Base-by-base conservation (phyloP, 2,888 invertebrate species). In the Drosophila anomalipes region DNA sequence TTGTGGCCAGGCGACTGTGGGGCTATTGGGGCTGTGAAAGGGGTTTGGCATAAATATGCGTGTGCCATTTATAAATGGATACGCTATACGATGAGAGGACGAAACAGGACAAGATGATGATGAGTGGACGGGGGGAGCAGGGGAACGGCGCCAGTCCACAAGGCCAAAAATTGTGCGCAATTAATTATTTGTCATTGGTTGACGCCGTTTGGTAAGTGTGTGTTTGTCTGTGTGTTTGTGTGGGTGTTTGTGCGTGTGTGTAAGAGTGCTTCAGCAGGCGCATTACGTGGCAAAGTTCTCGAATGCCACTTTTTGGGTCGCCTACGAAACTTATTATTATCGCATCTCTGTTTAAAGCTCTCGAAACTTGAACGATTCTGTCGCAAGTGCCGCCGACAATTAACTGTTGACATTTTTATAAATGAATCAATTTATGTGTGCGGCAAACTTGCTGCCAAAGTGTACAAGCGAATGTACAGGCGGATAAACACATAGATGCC, bases 181-280 rank as follows among this genome's bases (percentile, higher is more conserved):
- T 89, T 89, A 86, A 86, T 86, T 86, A 86, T 86, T 86, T 86
- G 89, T 84, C 89, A 84, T 89, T 86, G 82, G 74, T 67, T 81
- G 74, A 74, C 76, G 80, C 74, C 77, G 74, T 77, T 62, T 69
- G 39, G 41, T 62, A 19, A 56, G 12, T 51, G 44, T 63, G 37
- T 54, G 35, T 53, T 12, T 32, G 16, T 30, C n/a, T 30, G 35
- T 37, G 30, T 32, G 16, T 69, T 16, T 56, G 32, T 30, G 16
- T 49, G 30, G 71, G 37, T 60, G 49, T 35, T 30, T 65, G 64
- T 10, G n/a, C 14, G 32, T 49, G 16, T 57, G 41, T 44, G 4
- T 52, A 6, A 37, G n/a, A 57, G 14, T 68, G 66, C 62, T 65
- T 74, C 69, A 74, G 51, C 61, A 70, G 70, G 66, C 62, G 66